Evolutionary conservation across 2,888 invertebrate species (phyloP).

Genomic region (Microplitis deprimator): DNA sequence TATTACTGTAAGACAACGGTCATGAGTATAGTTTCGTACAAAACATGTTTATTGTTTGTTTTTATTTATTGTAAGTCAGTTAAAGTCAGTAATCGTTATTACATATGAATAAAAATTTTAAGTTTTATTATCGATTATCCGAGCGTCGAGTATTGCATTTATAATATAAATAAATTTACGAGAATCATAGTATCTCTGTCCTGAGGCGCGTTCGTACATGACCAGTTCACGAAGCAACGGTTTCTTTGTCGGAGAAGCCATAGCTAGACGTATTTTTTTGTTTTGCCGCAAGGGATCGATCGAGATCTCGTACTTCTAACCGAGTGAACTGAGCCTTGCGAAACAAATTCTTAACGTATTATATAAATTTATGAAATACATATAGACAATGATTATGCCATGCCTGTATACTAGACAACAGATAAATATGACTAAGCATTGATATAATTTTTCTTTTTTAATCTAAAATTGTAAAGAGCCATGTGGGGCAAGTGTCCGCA

Average conservation of each 20-base stretch:
- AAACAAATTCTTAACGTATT: slow-evolving; percentile 18
- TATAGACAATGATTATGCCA: neutral
- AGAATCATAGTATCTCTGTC: slow-evolving; percentile 2
- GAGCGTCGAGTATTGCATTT: neutral
- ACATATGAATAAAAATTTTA: too few relatives aligned
- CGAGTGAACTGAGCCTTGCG: slow-evolving; percentile 25
- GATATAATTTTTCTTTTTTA: too few relatives aligned
- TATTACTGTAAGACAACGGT: neutral
- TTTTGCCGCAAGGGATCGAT: slow-evolving; percentile 32
- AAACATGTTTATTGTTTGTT: neutral
- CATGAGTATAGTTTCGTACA: neutral
- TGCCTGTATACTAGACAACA: neutral
- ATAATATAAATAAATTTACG: slow-evolving; percentile 12
- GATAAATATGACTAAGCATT: neutral
- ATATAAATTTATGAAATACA: neutral
- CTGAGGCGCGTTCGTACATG: slow-evolving; percentile 41
- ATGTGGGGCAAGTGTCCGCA: too few relatives aligned
- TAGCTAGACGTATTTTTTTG: slow-evolving; percentile 28
- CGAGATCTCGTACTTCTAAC: slow-evolving; percentile 31
- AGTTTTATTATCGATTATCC: neutral
- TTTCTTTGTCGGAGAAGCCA: slow-evolving; percentile 52
- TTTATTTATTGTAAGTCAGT: neutral
- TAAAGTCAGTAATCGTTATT: neutral
- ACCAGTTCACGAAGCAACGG: slow-evolving; percentile 48
- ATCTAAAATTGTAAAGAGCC: too few relatives aligned